Percentiles rank a stretch among this genome's conserved stretches.
Conservation (phyloP, 2,888 invertebrate genomes). For the Carcina quercana region DNA sequence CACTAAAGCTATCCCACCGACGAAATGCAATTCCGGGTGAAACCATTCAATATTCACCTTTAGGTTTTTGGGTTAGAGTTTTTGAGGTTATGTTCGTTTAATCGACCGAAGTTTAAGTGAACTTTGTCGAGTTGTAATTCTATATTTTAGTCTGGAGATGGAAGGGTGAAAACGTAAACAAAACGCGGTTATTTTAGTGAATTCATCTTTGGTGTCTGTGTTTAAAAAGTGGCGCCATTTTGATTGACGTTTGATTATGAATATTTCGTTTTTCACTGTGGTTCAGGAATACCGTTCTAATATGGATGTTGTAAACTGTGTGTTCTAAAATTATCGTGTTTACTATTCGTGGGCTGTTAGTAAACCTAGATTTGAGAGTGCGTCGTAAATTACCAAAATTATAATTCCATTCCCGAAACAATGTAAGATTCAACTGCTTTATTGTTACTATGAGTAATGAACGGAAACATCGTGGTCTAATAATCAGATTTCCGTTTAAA, state of each 20-base stretch:
- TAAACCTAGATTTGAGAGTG: no score
- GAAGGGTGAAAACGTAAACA: constrained; percentile 73
- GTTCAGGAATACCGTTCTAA: constrained; percentile 7
- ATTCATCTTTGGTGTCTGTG: constrained; percentile 60
- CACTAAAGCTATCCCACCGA: constrained; percentile 33
- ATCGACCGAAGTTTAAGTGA: constrained; percentile 13
- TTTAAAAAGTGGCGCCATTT: constrained; percentile 64
- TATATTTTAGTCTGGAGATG: constrained; percentile 68
- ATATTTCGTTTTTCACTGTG: constrained; percentile 34
- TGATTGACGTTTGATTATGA: constrained; percentile 60
- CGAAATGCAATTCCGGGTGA: constrained; percentile 18
- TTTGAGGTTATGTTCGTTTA: constrained; percentile 8
- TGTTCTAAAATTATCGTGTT: background rate
- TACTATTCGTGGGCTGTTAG: no score
- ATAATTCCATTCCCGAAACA: no score
- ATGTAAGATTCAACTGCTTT: no score
- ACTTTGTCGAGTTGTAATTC: constrained; percentile 60
- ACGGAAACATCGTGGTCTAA: no score
- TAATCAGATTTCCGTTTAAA: no score
- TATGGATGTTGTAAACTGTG: constrained; percentile 1
- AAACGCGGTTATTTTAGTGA: constrained; percentile 64
- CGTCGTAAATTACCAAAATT: no score
- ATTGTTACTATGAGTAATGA: no score
- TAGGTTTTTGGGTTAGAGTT: constrained; percentile 23
- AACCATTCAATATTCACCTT: constrained; percentile 28